These are phyloP conservation scores for Corbicula japonica DNA, from an alignment of 2,888 invertebrate species.

Conservation along the genomic window DNA sequence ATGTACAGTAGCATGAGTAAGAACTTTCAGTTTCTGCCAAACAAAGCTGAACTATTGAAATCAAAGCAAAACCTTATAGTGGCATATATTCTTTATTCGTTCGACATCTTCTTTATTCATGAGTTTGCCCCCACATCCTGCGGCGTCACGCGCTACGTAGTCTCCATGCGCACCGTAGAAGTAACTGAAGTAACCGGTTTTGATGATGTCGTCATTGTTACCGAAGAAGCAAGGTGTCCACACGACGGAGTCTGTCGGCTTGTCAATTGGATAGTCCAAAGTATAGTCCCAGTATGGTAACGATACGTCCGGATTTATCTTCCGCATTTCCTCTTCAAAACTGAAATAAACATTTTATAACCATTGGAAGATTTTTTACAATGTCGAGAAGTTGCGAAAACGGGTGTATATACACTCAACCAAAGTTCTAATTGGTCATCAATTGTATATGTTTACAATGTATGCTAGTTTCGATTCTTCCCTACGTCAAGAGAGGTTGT, in stretches of 20 bases:
- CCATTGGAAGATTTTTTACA: too few species aligned
- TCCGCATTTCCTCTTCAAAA: background rate
- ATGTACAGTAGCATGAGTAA: too few species aligned
- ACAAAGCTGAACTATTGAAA: too few species aligned
- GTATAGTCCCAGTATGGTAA: slow-evolving; percentile 14
- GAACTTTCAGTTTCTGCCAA: too few species aligned
- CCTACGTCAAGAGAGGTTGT: too few species aligned
- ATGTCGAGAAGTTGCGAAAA: background rate
- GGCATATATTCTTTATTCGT: background rate
- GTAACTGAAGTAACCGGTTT: background rate
- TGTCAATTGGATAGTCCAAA: background rate
- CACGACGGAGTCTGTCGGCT: background rate
- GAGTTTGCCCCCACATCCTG: background rate
- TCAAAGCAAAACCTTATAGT: slow-evolving; percentile 1
- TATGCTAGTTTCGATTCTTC: too few species aligned
- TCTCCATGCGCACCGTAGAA: background rate
- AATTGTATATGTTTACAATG: background rate
- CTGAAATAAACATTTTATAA: too few species aligned
- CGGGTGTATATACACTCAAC: background rate
- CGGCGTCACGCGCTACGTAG: background rate
- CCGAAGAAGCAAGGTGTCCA: slow-evolving; percentile 8
- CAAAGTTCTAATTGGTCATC: background rate
- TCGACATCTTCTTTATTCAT: background rate
- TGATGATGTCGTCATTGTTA: background rate
- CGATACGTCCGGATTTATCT: background rate